These are phyloP conservation scores for Brachionus rotundiformis DNA, from an alignment of 1,140 invertebrate genomes.

Conservation along the genomic window DNA sequence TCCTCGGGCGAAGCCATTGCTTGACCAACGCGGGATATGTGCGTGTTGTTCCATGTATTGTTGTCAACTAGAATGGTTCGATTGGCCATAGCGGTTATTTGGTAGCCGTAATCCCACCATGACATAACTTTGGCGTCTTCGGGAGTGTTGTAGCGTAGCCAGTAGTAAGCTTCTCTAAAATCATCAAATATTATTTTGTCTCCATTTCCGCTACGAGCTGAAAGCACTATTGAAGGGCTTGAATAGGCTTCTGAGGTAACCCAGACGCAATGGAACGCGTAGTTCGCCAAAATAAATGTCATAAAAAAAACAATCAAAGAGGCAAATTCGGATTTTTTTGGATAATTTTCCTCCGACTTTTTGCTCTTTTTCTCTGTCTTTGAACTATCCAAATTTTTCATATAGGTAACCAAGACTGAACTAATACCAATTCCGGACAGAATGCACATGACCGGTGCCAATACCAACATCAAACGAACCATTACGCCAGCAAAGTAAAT, in stretches of 20 bases:
- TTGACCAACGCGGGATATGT: constrained; percentile 92
- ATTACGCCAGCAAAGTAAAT: constrained; percentile 99
- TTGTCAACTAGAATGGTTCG: constrained; percentile 97
- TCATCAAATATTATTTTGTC: constrained; percentile 94
- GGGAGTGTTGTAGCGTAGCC: constrained; percentile 94
- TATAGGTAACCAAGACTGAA: constrained; percentile 81
- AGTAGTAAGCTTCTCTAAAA: constrained; percentile 95
- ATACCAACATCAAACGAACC: constrained; percentile 95
- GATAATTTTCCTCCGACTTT: constrained; percentile 74
- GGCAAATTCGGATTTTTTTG: constrained; percentile 86
- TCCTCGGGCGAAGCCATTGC: constrained; percentile 96
- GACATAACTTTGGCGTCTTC: constrained; percentile 93
- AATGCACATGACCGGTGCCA: constrained; percentile 96
- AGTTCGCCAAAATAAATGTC: constrained; percentile 81
- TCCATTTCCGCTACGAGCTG: constrained; percentile 88
- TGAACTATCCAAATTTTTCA: constrained; percentile 70
- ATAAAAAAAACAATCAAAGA: constrained; percentile 80
- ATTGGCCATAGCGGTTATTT: constrained; percentile 98
- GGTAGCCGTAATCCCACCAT: constrained; percentile 99
- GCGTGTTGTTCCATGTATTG: constrained; percentile 99
- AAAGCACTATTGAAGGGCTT: constrained; percentile 92
- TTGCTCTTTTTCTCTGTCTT: constrained; percentile 58
- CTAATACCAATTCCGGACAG: constrained; percentile 90
- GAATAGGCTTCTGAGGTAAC: constrained; percentile 98
- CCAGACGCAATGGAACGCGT: constrained; percentile 97